Base-by-base conservation (phyloP, 1,140 invertebrate genomes). In the Hyphantria cunea region DNA sequence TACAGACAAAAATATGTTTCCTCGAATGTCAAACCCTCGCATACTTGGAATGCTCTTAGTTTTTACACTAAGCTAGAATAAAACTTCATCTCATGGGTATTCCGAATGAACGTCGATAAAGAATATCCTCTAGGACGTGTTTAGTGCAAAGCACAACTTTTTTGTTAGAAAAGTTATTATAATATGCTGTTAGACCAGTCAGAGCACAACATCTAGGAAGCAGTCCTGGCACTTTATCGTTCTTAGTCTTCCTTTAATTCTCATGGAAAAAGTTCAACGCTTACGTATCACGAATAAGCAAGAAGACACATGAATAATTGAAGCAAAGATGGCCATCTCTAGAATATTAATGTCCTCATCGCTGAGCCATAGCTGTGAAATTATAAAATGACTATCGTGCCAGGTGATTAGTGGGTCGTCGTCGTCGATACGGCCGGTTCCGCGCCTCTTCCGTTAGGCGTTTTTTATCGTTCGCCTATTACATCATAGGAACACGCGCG, bases 401-500 rank as follows among this genome's bases (percentile, higher is more conserved):
- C 64, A 71, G 68, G 65, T 74, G 75, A 83, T 83, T 76, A 77
- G 69, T 67, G 72, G 53, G 51, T 67, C 65, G 66, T 64, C 60
- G 50, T 51, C 54, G 70, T 67, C 64, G 60, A 72, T 71, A 50
- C 67, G 68, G 74, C 76, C 72, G 74, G 80, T 82, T 80, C 72
- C 72, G 66, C 67, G 66, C 69, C 74, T 81, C 72, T 82, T 86
- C 78, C 82, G 82, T 78, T 82, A 77, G 69, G 61, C 50, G 58
- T 78, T 85, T 89, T 82, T 82, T 80, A 74, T 77, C 54, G 66
- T 59, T 72, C 44, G 69, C 50, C 66, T 78, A 81, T 90, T 87
- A 86, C 85, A 90, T 87, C 78, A 88, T 77, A 85, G 74, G 56
- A 72, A 66, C 56, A 65, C 65, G 61, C 67, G 72, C 63, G 65